These are phyloP conservation scores for Nycticebus coucang DNA, from an alignment of 2,113 vertebrate species.

Conservation along the genomic window DNA sequence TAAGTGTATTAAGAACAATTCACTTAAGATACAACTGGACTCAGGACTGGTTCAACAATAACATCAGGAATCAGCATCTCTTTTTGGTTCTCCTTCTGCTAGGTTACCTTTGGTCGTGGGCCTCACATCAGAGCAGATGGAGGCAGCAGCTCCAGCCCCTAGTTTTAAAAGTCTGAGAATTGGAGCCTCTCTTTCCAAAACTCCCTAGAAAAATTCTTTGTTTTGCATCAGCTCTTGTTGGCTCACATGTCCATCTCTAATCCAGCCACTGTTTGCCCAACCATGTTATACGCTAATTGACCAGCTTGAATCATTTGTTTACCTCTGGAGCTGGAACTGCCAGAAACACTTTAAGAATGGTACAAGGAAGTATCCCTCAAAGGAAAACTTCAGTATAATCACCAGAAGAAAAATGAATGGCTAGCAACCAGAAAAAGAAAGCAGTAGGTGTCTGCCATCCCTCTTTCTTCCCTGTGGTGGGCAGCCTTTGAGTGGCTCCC, in stretches of 20 bases:
- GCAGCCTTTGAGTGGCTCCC: not conserved
- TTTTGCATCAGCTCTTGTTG: not conserved
- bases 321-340: not conserved
- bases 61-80: not conserved
- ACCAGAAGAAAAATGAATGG: not conserved
- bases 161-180: not conserved
- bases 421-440: not conserved
- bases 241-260: not conserved
- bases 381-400: constrained; percentile 1
- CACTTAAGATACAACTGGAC: not conserved
- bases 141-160: not conserved
- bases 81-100: constrained; percentile 4
- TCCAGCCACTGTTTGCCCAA: not conserved
- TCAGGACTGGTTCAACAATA: not conserved
- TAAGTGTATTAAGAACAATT: not conserved
- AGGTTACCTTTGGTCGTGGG: not conserved
- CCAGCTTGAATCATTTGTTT: not conserved
- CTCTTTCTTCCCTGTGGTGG: not conserved
- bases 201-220: not conserved
- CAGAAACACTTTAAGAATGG: not conserved
- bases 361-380: not conserved
- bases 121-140: not conserved
- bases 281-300: not conserved
- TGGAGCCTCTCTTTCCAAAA: not conserved
- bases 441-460: not conserved